Evolutionary conservation across 2,797 vertebrate genomes (phyloP).

Genomic region (Acropternis orthonyx): DNA sequence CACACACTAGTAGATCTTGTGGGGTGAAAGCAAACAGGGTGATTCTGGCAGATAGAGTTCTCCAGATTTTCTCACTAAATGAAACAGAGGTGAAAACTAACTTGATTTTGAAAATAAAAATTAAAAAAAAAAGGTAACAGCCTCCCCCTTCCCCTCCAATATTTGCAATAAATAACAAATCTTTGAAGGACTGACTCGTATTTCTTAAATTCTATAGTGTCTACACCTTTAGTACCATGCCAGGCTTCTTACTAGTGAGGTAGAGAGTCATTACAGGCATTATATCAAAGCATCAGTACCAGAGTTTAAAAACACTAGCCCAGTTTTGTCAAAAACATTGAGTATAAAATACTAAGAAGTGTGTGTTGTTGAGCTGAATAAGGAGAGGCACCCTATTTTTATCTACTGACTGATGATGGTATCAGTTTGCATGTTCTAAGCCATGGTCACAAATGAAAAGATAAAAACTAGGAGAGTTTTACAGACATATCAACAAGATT

Average conservation of each 20-base stretch:
- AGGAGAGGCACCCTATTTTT: background rate
- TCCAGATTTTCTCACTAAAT: background rate
- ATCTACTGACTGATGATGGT: background rate
- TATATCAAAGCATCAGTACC: background rate
- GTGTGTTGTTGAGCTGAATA: background rate
- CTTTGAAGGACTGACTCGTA: background rate
- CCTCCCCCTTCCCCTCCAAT: too few relatives aligned
- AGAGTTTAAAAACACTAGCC: background rate
- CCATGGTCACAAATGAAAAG: background rate
- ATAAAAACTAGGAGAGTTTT: background rate
- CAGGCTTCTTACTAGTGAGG: background rate
- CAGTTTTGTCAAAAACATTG: background rate
- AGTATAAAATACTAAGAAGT: background rate
- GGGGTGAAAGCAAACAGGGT: background rate
- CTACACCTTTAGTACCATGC: background rate
- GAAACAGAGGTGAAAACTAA: background rate
- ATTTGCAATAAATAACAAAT: background rate
- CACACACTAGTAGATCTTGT: background rate
- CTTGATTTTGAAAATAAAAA: background rate
- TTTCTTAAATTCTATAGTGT: background rate
- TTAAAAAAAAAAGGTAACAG: background rate
- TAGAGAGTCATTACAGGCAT: background rate
- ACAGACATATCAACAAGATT: background rate
- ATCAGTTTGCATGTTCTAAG: background rate
- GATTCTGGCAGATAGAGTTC: background rate